Conservation (phyloP, 53 echinoderm and acorn worm genomes). For the Holothuria scabra region DNA sequence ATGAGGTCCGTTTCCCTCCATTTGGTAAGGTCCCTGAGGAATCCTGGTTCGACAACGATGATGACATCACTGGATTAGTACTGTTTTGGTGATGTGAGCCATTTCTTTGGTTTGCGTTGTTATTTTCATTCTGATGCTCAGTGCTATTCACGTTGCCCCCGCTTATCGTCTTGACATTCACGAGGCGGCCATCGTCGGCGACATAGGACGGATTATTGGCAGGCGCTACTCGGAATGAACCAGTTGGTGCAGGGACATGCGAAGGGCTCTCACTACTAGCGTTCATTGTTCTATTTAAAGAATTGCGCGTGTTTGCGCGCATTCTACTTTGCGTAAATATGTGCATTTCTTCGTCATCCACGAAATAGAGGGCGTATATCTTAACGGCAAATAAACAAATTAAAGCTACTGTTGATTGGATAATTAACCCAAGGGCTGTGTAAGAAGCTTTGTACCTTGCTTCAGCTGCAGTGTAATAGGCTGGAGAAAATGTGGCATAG, state of each 20-base stretch:
- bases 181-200: background rate
- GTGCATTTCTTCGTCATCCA: slow-evolving; percentile 87
- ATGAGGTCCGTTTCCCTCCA: no score
- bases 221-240: slow-evolving; percentile 20
- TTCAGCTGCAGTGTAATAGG: slow-evolving; percentile 83
- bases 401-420: slow-evolving; percentile 84
- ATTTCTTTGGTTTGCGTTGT: slow-evolving; percentile 17
- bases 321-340: slow-evolving; percentile 84
- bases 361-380: slow-evolving; percentile 96
- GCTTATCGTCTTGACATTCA: slow-evolving; percentile 14
- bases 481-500: slow-evolving; percentile 77
- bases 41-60: no score
- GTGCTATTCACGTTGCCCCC: background rate
- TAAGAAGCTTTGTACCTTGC: slow-evolving; percentile 75
- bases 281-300: slow-evolving; percentile 25
- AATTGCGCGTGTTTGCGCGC: slow-evolving; percentile 70
- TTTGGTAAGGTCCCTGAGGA: no score
- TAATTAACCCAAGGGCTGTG: slow-evolving; percentile 76
- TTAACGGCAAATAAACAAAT: slow-evolving; percentile 85
- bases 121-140: slow-evolving; percentile 22
- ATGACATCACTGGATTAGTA: no score
- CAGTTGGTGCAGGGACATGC: slow-evolving; percentile 9
- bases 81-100: no score
- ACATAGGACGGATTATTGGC: slow-evolving; percentile 40
- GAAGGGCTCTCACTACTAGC: slow-evolving; percentile 32